phyloP scores from a whole-genome alignment of 2,888 invertebrate species.

The Cancer borealis region DNA sequence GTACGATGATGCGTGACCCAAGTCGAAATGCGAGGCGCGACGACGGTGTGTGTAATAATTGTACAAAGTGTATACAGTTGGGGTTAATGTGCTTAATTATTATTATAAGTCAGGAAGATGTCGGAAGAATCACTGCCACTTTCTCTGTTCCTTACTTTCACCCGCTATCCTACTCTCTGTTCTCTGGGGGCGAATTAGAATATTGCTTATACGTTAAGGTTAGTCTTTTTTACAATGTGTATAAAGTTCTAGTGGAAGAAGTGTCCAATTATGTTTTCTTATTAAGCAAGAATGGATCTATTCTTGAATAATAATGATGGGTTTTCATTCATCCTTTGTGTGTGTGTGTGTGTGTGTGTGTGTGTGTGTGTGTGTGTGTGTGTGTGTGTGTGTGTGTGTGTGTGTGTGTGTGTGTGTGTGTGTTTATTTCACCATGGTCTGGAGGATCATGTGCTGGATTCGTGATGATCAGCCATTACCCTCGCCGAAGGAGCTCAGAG shows the following conservation, averaged over 20 bases:
- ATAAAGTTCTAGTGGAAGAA: slow-evolving; percentile 75
- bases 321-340: slow-evolving; percentile 38
- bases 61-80: slow-evolving; percentile 78
- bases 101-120: slow-evolving; percentile 57
- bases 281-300: slow-evolving; percentile 77
- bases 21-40: slow-evolving; percentile 49
- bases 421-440: background rate
- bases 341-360: slow-evolving; percentile 8
- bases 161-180: slow-evolving; percentile 70
- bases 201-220: slow-evolving; percentile 72
- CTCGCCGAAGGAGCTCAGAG: too few relatives aligned
- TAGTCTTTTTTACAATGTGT: slow-evolving; percentile 75
- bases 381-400: slow-evolving; percentile 16
- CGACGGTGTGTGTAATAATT: slow-evolving; percentile 68
- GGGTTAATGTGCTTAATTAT: slow-evolving; percentile 72
- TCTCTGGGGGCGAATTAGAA: slow-evolving; percentile 73
- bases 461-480: too few relatives aligned
- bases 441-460: background rate
- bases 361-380: slow-evolving; percentile 35
- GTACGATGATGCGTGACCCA: slow-evolving; percentile 36
- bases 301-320: slow-evolving; percentile 75
- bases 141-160: slow-evolving; percentile 67
- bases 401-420: slow-evolving; percentile 33
- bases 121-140: slow-evolving; percentile 65
- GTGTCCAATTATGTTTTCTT: slow-evolving; percentile 76